Percentiles rank a stretch among this genome's conserved stretches.
Conservation (phyloP, 2,797 vertebrate genomes). For the Tinamus major region DNA sequence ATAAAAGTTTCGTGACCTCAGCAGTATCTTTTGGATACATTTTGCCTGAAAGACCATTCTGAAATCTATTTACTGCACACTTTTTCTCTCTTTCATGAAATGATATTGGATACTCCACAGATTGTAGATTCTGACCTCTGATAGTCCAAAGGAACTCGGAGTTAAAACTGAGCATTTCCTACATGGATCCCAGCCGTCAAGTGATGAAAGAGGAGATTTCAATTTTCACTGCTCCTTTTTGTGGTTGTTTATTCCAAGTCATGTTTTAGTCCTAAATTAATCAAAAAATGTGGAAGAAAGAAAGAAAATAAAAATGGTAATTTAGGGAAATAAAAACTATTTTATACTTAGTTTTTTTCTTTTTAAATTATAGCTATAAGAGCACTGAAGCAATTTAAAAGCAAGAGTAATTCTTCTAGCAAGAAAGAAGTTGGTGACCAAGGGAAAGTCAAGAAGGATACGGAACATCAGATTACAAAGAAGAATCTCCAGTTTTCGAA, state of each 20-base stretch:
- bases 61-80: not conserved
- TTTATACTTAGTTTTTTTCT: slow-evolving; percentile 47
- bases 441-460: slow-evolving; percentile 29
- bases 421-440: slow-evolving; percentile 18
- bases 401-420: slow-evolving; percentile 34
- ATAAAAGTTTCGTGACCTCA: not conserved
- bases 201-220: not conserved
- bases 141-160: not conserved
- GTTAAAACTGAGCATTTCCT: not conserved
- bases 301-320: not conserved
- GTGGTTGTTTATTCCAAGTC: not conserved
- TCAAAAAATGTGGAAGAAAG: not conserved
- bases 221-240: not conserved
- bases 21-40: not conserved
- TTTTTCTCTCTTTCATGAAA: not conserved
- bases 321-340: not conserved
- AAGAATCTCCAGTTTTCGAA: slow-evolving; percentile 71
- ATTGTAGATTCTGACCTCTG: not conserved
- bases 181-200: not conserved
- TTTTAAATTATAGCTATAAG: slow-evolving; percentile 73
- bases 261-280: not conserved
- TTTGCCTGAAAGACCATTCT: not conserved
- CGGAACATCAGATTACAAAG: slow-evolving; percentile 56
- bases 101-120: not conserved
- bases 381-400: slow-evolving; percentile 77